Evolutionary conservation across 2,797 vertebrate genomes (phyloP), one percentile per base, ranked within the genome.

Genomic region (Anomalospiza imberbis): DNA sequence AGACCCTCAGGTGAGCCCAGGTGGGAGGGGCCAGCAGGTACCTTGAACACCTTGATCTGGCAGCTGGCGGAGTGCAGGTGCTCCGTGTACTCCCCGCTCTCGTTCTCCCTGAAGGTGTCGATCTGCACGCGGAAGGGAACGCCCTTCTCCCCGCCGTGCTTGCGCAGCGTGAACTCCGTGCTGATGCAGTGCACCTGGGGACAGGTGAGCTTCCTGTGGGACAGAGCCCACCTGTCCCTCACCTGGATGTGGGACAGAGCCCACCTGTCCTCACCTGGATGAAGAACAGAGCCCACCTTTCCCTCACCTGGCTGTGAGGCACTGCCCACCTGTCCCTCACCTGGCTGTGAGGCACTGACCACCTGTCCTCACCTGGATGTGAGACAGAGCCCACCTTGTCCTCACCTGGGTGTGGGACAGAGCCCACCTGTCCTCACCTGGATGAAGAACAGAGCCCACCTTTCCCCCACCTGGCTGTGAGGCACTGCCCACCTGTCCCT

Each of bases 111-210:
- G 97, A 99, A 99, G 9, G 99, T 99, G 96, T 99, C 99, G 7
- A 99, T 99, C 97, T 99, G 99, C 86, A 99, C 96, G 73, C 99
- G 98, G 97, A 99, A 99, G 2, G 99, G 99, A 19, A 99, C 94
- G 1, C 99, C 99, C 88, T 99, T 99, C 86, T 99, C 99, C 25
- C 99, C 99, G 6, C 99, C 99, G 15, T 99, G 99, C 85, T 99
- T 99, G 47, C 99, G 98, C 98, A 99, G 99, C 22, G 99, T 99
- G 96, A 99, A 88, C 85, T 88, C 85, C 5, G 85, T 88, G 76
- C 85, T 88, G 85, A 88, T 88, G 67, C 85, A 88, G 85, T 88
- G 85, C 76, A 88, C 85, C 85, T 88, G 85, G 0, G 1, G 9
- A 15, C 72, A 67, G 62, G 82, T 66, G 70, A 12, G 70, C n/a